Evolutionary conservation across 1,140 invertebrate genomes (phyloP).

Genomic region (Drosophila tristis): DNA sequence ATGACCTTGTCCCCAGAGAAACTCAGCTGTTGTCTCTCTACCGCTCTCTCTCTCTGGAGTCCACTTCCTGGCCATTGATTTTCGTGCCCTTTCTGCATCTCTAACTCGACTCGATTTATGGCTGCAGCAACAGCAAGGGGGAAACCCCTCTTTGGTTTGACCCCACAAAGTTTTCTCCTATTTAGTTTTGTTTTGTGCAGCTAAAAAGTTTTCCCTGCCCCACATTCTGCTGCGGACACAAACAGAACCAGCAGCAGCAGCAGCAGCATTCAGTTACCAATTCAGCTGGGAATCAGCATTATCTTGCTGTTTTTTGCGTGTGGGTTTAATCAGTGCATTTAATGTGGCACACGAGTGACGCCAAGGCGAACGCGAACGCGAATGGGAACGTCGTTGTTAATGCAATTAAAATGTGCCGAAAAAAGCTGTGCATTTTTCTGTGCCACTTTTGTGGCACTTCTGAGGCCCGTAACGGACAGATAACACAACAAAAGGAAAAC

Average conservation of each 20-base stretch:
- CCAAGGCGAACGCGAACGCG: too few relatives aligned
- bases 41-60: neutral
- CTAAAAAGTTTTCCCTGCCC: slow-evolving; percentile 33
- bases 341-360: slow-evolving; percentile 63
- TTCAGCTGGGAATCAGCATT: slow-evolving; percentile 24
- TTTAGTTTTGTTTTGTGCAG: slow-evolving; percentile 47
- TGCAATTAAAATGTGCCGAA: slow-evolving; percentile 43
- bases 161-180: slow-evolving; percentile 50
- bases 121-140: slow-evolving; percentile 29
- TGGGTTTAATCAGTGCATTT: slow-evolving; percentile 22
- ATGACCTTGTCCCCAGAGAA: slow-evolving; percentile 53
- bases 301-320: slow-evolving; percentile 13
- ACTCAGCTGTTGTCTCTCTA: too few relatives aligned
- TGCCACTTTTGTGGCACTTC: neutral
- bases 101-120: slow-evolving; percentile 68
- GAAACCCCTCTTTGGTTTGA: slow-evolving; percentile 35
- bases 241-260: slow-evolving; percentile 1
- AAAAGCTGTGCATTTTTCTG: slow-evolving; percentile 5
- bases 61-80: slow-evolving; percentile 67
- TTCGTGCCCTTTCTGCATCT: slow-evolving; percentile 27
- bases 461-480: neutral
- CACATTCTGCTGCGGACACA: slow-evolving; percentile 1
- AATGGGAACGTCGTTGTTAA: slow-evolving; percentile 13
- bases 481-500: slow-evolving; percentile 1
- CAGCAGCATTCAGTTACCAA: neutral